These are phyloP conservation scores for Beris chalybata DNA, from an alignment of 2,888 invertebrate species.

Conservation along the genomic window DNA sequence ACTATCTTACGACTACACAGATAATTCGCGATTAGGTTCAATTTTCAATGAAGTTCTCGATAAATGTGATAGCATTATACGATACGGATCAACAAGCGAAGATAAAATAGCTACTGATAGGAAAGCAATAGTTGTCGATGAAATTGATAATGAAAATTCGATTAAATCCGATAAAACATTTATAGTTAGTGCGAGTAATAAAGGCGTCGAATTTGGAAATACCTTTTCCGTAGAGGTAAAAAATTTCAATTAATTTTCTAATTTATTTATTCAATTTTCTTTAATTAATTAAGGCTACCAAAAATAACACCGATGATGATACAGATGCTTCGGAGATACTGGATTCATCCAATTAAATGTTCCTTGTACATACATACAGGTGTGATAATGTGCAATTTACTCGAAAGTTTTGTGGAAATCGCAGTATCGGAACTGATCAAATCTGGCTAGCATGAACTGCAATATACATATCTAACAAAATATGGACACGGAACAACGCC, in stretches of 20 bases:
- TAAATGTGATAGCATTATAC: slow-evolving; percentile 24
- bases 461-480: too few relatives aligned
- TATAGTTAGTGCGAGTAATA: slow-evolving; percentile 6
- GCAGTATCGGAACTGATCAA: too few relatives aligned
- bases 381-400: too few relatives aligned
- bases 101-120: slow-evolving; percentile 5
- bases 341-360: slow-evolving; percentile 3
- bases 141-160: neutral
- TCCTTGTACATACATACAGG: too few relatives aligned
- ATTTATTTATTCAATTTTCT: too few relatives aligned
- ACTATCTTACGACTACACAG: slow-evolving; percentile 3
- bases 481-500: too few relatives aligned
- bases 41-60: slow-evolving; percentile 27
- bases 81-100: slow-evolving; percentile 6
- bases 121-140: too few relatives aligned
- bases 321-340: slow-evolving; percentile 8
- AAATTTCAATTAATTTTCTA: neutral
- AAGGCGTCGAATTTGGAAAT: neutral
- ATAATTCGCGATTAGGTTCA: slow-evolving; percentile 18
- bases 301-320: slow-evolving; percentile 6
- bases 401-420: too few relatives aligned
- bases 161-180: slow-evolving; percentile 24
- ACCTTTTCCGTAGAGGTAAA: slow-evolving; percentile 14
- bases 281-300: too few relatives aligned
- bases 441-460: too few relatives aligned